A percentile compares a stretch with the other conserved stretches of the same genome.
Conservation (phyloP, 2,888 invertebrate genomes). For the Malthinus seriepunctatus region DNA sequence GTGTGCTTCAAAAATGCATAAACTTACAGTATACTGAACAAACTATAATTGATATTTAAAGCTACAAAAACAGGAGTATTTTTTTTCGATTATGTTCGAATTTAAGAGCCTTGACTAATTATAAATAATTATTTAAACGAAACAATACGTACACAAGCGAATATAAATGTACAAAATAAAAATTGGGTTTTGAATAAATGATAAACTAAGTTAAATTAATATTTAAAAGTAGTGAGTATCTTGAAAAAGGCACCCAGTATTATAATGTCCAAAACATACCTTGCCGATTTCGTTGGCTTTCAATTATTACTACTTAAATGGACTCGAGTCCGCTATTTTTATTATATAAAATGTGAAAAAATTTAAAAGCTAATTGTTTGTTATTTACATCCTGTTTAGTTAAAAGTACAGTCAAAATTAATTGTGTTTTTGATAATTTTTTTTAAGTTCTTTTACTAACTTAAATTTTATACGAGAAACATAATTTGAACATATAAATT, state of each 20-base stretch:
- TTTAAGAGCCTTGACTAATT: no score
- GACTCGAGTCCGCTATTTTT: slow-evolving; percentile 1
- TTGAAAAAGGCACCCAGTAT: slow-evolving; percentile 8
- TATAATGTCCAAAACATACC: neutral
- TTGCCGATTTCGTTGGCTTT: slow-evolving; percentile 22
- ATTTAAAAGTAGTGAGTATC: slow-evolving; percentile 7
- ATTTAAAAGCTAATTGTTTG: slow-evolving; percentile 8
- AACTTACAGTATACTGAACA: slow-evolving; percentile 3
- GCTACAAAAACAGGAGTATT: slow-evolving; percentile 5
- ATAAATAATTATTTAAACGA: no score
- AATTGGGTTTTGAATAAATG: no score
- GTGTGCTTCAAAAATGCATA: slow-evolving; percentile 19
- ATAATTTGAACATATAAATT: no score
- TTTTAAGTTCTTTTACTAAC: no score
- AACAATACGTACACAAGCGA: no score
- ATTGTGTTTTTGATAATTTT: no score
- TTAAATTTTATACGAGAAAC: no score
- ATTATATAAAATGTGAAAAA: slow-evolving; percentile 11
- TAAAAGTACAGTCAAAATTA: no score
- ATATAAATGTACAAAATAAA: no score
- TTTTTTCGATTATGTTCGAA: neutral
- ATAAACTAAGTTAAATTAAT: slow-evolving; percentile 13
- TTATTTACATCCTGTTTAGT: neutral
- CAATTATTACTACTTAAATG: neutral
- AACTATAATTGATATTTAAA: no score